phyloP scores from a whole-genome alignment of 2,797 vertebrate species.

The Trachops cirrhosus region DNA sequence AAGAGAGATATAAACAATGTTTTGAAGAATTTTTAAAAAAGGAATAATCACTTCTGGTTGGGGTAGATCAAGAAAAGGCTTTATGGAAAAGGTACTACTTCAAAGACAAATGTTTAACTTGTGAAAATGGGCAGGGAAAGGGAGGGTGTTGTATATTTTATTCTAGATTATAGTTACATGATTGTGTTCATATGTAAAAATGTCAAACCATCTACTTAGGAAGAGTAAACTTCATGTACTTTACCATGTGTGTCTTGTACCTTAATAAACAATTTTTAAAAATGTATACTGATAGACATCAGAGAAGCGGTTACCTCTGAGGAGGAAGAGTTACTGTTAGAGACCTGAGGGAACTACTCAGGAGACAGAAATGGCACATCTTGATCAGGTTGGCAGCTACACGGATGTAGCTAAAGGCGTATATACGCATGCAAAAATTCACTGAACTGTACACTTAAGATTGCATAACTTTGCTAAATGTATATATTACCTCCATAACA shows the following conservation, averaged over 20 bases:
- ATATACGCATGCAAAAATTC: too few species aligned
- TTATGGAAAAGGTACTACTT: not conserved
- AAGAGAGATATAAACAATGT: not conserved
- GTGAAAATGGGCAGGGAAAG: not conserved
- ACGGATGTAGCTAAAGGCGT: not conserved
- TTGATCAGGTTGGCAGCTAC: not conserved
- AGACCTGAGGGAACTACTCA: not conserved
- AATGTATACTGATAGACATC: not conserved
- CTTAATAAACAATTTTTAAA: not conserved
- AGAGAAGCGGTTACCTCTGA: not conserved
- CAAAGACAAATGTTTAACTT: not conserved
- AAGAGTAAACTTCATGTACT: not conserved
- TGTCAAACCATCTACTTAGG: not conserved
- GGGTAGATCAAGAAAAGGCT: not conserved
- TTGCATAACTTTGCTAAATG: not conserved
- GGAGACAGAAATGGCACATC: not conserved
- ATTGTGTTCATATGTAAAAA: not conserved
- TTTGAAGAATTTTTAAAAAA: not conserved
- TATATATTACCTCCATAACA: not conserved
- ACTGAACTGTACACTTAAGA: not conserved
- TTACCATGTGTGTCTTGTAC: not conserved
- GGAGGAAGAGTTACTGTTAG: not conserved
- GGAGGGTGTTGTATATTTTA: not conserved
- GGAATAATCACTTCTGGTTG: not conserved
- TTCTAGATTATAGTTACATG: not conserved